Evolutionary conservation across 2,113 vertebrate genomes (phyloP), one percentile per base, ranked within the genome.

Genomic region (Lontra canadensis): DNA sequence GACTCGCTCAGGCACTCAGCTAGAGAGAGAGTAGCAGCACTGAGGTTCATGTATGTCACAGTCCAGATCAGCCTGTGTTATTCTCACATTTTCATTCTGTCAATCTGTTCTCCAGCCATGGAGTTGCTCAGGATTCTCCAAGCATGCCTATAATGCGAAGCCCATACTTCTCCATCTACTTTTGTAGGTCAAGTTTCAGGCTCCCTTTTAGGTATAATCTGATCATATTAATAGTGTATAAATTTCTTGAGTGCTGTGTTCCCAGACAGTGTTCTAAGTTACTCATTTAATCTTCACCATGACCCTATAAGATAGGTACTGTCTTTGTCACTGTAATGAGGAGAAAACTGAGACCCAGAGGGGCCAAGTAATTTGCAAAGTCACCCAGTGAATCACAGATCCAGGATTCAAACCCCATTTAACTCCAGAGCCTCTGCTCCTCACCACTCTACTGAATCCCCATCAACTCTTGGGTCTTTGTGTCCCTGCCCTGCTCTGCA

Each of bases 311-410:
- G 25, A 82, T 57, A 71, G 59, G 17, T 88, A 42, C 23, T 84
- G 57, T 65, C 17, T 15, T 88, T 55, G 23, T 88, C 23, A 88
- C 23, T 74, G 10, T 82, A 88, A 86, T 12, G 65, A 91, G 88
- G 25, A 90, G 26, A 34, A 88, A 71, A 39, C 47, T 73, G 52
- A 93, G 52, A 73, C 25, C 91, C 36, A 61, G 80, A 73, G n/a
- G 87, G 11, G 67, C 55, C 79, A 84, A 76, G 44, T 44, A 80
- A 31, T 39, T 76, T 94, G 39, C 84, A 73, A 88, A 29, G 9
- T 69, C 69, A 83, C 42, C 57, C 59, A 86, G 44, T 59, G 73
- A 95, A 88, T 96, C 52, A 82, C 59, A 83, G 67, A 92, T 57
- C 55, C 80, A 36, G n/a, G 55, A 95, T 92, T 90, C 49, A 84